Conservation (phyloP, 2,888 invertebrate genomes). For the Dynastes grantii region DNA sequence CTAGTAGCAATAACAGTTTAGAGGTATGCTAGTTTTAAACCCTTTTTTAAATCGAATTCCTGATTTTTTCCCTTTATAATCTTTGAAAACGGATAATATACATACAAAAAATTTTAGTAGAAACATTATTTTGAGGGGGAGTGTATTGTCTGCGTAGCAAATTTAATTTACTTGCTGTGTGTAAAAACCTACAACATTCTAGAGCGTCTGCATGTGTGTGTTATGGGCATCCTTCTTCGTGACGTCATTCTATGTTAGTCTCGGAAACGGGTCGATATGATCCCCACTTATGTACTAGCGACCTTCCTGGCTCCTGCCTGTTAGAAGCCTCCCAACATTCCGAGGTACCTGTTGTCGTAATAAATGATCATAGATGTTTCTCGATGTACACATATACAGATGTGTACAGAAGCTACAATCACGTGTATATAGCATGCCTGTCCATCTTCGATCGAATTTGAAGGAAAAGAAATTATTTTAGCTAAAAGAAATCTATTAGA, state of each 20-base stretch:
- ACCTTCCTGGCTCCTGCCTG: conserved; percentile 53
- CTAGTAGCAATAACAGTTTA: conserved; percentile 65
- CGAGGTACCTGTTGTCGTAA: conserved; percentile 42
- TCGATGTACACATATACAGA: too few species aligned
- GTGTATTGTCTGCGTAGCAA: background rate
- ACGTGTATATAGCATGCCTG: too few species aligned
- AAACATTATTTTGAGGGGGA: background rate
- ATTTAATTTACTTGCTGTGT: conserved; percentile 20
- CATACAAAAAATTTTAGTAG: too few species aligned
- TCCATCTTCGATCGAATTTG: too few species aligned
- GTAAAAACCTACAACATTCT: conserved; percentile 16
- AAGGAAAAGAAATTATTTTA: too few species aligned
- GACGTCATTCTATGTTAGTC: conserved; percentile 57
- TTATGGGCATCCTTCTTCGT: conserved; percentile 50
- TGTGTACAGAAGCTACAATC: too few species aligned
- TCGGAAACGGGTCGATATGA: conserved; percentile 56
- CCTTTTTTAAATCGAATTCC: conserved; percentile 24
- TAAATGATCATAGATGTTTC: conserved; percentile 24
- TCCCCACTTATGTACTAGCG: conserved; percentile 53
- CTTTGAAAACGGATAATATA: background rate
- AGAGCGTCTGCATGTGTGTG: conserved; percentile 27
- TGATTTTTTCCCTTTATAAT: background rate
- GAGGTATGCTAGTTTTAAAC: conserved; percentile 61
- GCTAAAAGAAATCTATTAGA: too few species aligned
- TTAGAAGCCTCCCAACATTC: conserved; percentile 54